A percentile compares a stretch with the other conserved stretches of the same genome.
Evolutionary conservation across 1,140 invertebrate species (phyloP).

Genomic region (Monochamus saltuarius): DNA sequence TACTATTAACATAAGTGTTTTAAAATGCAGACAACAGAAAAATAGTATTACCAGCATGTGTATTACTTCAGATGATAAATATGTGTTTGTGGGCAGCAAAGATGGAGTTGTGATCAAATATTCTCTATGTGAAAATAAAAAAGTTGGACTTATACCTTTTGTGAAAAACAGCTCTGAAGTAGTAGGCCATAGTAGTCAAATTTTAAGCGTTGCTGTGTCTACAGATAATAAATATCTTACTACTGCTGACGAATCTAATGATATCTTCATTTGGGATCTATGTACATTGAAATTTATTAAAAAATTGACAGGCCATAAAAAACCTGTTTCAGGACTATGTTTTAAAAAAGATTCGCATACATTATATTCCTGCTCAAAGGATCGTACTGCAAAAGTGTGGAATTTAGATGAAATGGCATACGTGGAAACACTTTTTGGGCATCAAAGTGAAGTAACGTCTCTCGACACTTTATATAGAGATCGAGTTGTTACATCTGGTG

Average conservation of each 20-base stretch:
- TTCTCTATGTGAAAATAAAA: constrained; percentile 58
- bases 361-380: constrained; percentile 81
- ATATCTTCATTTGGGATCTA: constrained; percentile 85
- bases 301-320: constrained; percentile 79
- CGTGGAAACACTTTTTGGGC: constrained; percentile 94
- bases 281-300: constrained; percentile 74
- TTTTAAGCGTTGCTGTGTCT: constrained; percentile 76
- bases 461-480: constrained; percentile 85
- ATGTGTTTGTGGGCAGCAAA: constrained; percentile 83
- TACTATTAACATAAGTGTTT: constrained; percentile 53
- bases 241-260: constrained; percentile 72
- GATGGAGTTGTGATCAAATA: constrained; percentile 88
- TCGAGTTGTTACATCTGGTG: constrained; percentile 85
- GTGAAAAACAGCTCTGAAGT: constrained; percentile 52
- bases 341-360: constrained; percentile 88
- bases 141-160: constrained; percentile 57
- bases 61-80: constrained; percentile 72
- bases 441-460: constrained; percentile 84
- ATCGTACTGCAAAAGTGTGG: constrained; percentile 90
- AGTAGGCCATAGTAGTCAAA: constrained; percentile 59
- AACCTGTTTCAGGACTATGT: constrained; percentile 72
- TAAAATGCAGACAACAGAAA: constrained; percentile 74
- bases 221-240: constrained; percentile 83
- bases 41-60: constrained; percentile 80
- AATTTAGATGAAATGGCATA: constrained; percentile 94